Conservation (phyloP, 2,113 vertebrate species). For the Peromyscus polionotus region DNA sequence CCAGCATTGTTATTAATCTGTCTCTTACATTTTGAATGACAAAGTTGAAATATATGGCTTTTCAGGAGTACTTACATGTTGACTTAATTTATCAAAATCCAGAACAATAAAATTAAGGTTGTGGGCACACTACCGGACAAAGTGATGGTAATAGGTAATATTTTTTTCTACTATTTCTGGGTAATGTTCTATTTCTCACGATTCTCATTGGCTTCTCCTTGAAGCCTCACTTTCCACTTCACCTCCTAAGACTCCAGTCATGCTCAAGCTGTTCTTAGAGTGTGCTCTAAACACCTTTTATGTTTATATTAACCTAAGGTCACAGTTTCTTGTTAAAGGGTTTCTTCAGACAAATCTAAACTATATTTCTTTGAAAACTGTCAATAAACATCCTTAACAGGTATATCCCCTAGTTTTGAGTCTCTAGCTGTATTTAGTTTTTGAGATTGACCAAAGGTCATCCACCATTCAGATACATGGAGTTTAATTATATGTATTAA, state of each 20-base stretch:
- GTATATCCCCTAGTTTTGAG: neutral
- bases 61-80: slow-evolving; percentile 9
- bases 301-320: neutral
- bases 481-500: neutral
- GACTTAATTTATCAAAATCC: neutral
- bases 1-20: neutral
- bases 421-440: neutral
- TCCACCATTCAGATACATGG: neutral
- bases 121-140: neutral
- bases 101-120: neutral
- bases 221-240: fast-evolving
- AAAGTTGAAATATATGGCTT: neutral
- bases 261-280: neutral
- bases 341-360: neutral
- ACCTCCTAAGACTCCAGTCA: neutral
- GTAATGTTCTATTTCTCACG: neutral
- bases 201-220: neutral
- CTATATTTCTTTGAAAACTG: neutral
- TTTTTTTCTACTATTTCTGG: neutral
- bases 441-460: neutral
- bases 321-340: neutral
- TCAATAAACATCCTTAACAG: neutral
- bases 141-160: neutral
- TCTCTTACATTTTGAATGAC: neutral
- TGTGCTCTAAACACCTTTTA: neutral